Conservation (phyloP, 2,113 vertebrate species). For the Albula goreensis region DNA sequence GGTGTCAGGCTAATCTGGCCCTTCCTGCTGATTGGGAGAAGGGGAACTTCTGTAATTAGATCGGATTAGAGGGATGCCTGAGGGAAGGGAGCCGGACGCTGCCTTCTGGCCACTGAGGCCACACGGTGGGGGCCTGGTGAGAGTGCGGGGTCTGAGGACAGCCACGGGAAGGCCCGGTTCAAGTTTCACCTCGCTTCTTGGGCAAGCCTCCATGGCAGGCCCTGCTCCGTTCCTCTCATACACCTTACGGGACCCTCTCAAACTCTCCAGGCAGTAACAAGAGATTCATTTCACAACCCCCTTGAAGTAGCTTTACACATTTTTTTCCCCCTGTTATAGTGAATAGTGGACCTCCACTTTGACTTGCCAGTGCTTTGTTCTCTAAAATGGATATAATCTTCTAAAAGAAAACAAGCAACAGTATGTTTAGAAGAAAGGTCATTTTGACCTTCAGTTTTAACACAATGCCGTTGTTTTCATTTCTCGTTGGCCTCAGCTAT, state of each 20-base stretch:
- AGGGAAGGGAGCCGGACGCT: conserved; percentile 12
- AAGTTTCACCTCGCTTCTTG: background rate
- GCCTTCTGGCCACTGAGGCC: conserved; percentile 20
- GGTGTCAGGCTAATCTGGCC: conserved; percentile 59
- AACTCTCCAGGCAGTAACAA: background rate
- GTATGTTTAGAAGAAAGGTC: background rate
- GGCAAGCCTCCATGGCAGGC: background rate
- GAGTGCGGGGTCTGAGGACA: background rate
- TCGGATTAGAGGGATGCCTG: conserved; percentile 45
- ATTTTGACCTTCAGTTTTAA: background rate
- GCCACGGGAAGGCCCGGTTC: background rate
- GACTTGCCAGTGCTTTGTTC: background rate
- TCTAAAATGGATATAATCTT: background rate
- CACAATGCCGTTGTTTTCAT: background rate
- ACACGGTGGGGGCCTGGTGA: conserved; percentile 8
- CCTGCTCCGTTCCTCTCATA: background rate
- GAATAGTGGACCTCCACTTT: background rate
- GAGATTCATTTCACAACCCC: background rate
- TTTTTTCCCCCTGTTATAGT: background rate
- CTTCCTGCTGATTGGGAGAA: conserved; percentile 60
- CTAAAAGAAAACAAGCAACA: background rate
- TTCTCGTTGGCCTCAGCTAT: background rate
- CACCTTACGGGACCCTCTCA: background rate
- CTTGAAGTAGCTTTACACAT: background rate
- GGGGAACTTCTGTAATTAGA: conserved; percentile 67